phyloP scores from a whole-genome alignment of 2,888 invertebrate species.

The Caenorhabditis auriculariae region DNA sequence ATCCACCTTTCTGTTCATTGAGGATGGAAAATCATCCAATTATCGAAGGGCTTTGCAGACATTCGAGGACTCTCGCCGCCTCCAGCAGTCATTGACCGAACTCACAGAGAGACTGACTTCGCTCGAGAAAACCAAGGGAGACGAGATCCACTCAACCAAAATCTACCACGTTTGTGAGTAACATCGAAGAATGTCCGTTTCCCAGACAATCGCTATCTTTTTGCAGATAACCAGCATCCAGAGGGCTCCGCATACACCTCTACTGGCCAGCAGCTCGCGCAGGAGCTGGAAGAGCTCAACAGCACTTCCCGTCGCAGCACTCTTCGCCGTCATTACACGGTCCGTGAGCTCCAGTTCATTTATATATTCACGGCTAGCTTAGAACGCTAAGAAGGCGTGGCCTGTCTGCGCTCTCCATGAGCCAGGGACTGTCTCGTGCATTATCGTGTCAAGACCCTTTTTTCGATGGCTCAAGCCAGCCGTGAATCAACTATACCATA shows the following conservation, averaged over 20 bases:
- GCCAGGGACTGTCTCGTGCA: too few relatives aligned
- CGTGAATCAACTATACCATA: too few relatives aligned
- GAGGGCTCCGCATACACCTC: constrained; percentile 46
- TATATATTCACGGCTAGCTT: not conserved
- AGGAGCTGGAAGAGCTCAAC: constrained; percentile 60
- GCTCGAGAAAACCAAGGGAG: constrained; percentile 58
- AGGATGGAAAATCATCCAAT: not conserved
- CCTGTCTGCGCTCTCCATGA: too few relatives aligned
- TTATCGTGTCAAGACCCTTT: too few relatives aligned
- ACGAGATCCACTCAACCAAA: constrained; percentile 64
- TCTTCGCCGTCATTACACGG: constrained; percentile 62
- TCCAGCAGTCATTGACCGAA: constrained; percentile 61
- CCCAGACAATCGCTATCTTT: too few relatives aligned
- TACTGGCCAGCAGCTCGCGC: constrained; percentile 60
- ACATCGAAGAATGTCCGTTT: too few relatives aligned
- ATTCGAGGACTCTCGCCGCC: constrained; percentile 56
- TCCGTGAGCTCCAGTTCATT: too few relatives aligned
- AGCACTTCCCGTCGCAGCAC: constrained; percentile 56
- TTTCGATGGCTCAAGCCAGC: not conserved
- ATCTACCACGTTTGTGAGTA: constrained; percentile 64
- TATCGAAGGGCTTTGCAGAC: too few relatives aligned
- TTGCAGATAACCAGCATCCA: constrained; percentile 62
- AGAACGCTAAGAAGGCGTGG: too few relatives aligned
- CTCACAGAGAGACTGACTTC: constrained; percentile 61
- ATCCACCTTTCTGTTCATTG: not conserved